Conservation (phyloP, 1,140 invertebrate species). For the Meteorus sp. region DNA sequence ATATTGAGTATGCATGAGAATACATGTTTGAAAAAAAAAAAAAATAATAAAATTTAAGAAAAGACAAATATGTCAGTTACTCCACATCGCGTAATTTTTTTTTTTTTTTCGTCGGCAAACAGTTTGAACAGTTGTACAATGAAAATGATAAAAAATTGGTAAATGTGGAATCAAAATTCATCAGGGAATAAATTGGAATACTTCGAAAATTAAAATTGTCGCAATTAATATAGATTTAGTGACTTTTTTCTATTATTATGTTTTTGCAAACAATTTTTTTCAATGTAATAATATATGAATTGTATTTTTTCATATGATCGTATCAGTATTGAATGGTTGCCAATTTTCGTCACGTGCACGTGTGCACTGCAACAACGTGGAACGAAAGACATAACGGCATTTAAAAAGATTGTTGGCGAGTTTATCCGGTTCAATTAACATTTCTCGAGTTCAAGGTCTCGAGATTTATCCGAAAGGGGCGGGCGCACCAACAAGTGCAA, state of each 20-base stretch:
- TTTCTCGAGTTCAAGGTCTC: constrained; percentile 22
- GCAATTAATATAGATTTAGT: no score
- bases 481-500: neutral
- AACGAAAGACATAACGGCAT: constrained; percentile 26
- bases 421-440: constrained; percentile 28
- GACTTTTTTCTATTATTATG: neutral
- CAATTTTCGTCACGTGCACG: constrained; percentile 25
- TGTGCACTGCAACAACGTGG: neutral
- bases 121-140: no score
- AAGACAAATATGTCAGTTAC: no score
- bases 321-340: constrained; percentile 10
- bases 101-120: no score
- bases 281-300: neutral
- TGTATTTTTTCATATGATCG: neutral
- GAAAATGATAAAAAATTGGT: no score
- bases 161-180: no score
- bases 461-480: neutral
- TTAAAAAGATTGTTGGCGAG: constrained; percentile 20
- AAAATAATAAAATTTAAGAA: no score
- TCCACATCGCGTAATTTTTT: no score
- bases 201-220: no score
- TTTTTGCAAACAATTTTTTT: neutral
- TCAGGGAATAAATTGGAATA: no score
- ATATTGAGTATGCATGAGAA: no score
- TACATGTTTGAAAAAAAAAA: no score